Base-by-base conservation (phyloP, 2,888 invertebrate genomes). In the Cataglyphis albicans region DNA sequence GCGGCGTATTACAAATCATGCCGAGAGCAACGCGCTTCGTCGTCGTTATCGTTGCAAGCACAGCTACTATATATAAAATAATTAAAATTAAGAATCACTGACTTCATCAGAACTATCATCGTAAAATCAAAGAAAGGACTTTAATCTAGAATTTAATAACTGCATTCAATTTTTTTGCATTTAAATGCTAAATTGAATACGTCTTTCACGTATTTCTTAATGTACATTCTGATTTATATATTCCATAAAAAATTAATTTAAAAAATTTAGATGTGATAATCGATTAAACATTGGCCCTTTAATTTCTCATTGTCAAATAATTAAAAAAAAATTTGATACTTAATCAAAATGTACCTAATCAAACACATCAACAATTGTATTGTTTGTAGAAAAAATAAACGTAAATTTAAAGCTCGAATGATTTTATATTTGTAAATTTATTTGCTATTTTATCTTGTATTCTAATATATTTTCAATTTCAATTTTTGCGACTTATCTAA, bases 1-100 rank as follows among this genome's bases (percentile, higher is more conserved):
- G 88, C 87, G 84, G 61, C 89, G 44, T n/a, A n/a, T 78, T 87
- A 90, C 92, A 90, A 92, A 93, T 93, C 93, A 91, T 89, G 52
- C 78, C 84, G 68, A 74, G 80, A 64, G 81, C 86, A 90, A 85
- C 83, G 87, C 85, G 86, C 88, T 32, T 78, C 41, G 65, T 55
- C 38, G 65, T 76, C 25, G 29, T 41, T 15, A 44, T 67, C n/a
- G 57, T 73, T 32, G 32, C 18, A 65, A 78, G 73, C 29, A 55
- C 57, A 78, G 57, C 76, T 32, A 68, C 68, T 52, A 52, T 18
- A 18, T n/a, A 18, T n/a, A n/a, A 52, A n/a, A n/a, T 52, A 52
- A 52, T n/a, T 52, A 52, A n/a, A n/a, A 52, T 52, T 52, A 52
- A 52, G n/a, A 52, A 57, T 59, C 78, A 21, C n/a, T 7, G 41